phyloP scores from a whole-genome alignment of 2,797 vertebrate species.

The Danio jaintianensis region DNA sequence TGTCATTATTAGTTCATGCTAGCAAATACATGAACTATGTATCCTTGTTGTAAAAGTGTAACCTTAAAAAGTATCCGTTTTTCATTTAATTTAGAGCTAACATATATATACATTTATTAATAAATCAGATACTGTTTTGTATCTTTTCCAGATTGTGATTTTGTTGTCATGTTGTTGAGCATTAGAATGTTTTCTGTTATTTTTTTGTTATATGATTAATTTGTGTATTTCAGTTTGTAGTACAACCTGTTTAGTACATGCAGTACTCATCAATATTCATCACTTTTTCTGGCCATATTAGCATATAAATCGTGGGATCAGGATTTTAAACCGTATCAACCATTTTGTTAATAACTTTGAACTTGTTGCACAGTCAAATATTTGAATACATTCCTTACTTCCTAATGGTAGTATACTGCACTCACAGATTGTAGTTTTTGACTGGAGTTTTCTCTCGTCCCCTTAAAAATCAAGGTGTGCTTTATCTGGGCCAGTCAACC shows the following conservation, averaged over 20 bases:
- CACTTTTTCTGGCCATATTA: background rate
- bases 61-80: too few relatives aligned
- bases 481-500: slow-evolving; percentile 17
- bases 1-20: too few relatives aligned
- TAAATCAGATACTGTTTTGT: background rate
- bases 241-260: slow-evolving; percentile 1
- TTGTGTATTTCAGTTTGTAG: background rate
- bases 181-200: background rate
- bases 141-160: too few relatives aligned
- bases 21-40: too few relatives aligned
- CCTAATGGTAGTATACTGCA: background rate
- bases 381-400: slow-evolving; percentile 14
- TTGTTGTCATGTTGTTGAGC: background rate
- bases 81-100: too few relatives aligned
- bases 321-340: background rate
- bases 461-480: slow-evolving; percentile 6
- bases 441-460: background rate
- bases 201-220: background rate
- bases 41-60: too few relatives aligned
- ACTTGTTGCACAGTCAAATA: background rate
- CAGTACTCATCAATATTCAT: background rate
- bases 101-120: too few relatives aligned
- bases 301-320: background rate
- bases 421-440: slow-evolving; percentile 10
- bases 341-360: background rate